Percentiles rank a stretch among this genome's conserved stretches.
Conservation (phyloP, 1,140 invertebrate species). For the Hylyphantes graminicola region DNA sequence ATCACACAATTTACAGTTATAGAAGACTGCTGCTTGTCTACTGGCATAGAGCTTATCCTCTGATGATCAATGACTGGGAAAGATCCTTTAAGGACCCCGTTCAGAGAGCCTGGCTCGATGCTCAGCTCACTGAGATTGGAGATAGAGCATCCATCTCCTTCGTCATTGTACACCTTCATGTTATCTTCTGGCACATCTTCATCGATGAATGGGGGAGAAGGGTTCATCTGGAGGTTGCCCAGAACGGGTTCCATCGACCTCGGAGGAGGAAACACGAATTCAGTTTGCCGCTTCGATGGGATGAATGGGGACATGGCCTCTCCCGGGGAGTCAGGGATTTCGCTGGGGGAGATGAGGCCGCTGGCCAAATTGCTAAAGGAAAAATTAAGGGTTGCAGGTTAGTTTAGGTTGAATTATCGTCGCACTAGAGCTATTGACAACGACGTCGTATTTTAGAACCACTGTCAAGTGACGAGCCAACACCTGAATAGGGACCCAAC, state of each 20-base stretch:
- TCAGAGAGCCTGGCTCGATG: not conserved
- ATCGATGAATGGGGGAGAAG: not conserved
- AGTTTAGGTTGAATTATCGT: too few species aligned
- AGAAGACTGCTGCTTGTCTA: not conserved
- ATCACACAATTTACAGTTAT: not conserved
- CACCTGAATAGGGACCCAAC: too few species aligned
- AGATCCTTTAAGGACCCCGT: not conserved
- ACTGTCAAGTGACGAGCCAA: too few species aligned
- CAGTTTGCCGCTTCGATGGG: not conserved
- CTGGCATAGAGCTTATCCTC: too few species aligned
- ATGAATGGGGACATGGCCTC: conserved; percentile 65
- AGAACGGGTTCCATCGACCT: conserved; percentile 20
- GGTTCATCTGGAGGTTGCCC: not conserved
- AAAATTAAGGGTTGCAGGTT: not conserved
- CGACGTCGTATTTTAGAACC: too few species aligned
- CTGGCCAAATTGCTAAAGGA: conserved; percentile 84
- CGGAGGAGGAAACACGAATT: conserved; percentile 5
- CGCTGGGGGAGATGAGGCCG: conserved; percentile 93
- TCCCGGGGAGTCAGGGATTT: conserved; percentile 92
- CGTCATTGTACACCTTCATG: conserved; percentile 25
- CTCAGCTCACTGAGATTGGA: conserved; percentile 29
- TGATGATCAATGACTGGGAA: not conserved
- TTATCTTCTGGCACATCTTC: conserved; percentile 12
- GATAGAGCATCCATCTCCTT: conserved; percentile 25
- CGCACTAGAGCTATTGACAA: too few species aligned